Evolutionary conservation across 2,797 vertebrate genomes (phyloP).

Genomic region (Thamnophis elegans): DNA sequence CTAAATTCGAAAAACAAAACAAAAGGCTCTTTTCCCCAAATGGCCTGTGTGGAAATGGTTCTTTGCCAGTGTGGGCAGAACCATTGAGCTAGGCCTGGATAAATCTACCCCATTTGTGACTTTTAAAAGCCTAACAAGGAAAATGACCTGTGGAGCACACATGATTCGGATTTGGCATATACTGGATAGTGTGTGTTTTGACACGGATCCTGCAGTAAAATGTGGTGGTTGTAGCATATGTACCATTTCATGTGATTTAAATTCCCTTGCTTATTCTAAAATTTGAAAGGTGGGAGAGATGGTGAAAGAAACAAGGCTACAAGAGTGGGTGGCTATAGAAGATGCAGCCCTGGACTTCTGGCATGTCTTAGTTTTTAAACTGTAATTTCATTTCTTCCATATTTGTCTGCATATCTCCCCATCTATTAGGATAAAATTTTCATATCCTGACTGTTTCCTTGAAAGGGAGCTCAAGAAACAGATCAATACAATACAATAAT

Average conservation of each 20-base stretch:
- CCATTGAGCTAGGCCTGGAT: neutral
- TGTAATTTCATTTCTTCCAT: neutral
- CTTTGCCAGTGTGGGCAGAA: neutral
- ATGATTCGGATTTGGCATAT: neutral
- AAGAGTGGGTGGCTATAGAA: neutral
- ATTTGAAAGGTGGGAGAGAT: neutral
- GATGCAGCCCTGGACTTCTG: neutral
- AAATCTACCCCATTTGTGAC: neutral
- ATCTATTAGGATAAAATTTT: neutral
- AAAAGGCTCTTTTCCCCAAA: neutral
- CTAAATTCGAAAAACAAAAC: neutral
- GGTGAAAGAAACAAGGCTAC: neutral
- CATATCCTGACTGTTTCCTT: neutral
- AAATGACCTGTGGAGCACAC: neutral
- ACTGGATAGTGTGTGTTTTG: neutral
- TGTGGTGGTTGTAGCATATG: neutral
- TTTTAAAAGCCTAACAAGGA: neutral
- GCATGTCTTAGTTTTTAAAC: neutral
- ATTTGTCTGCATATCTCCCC: neutral
- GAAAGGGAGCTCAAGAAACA: neutral
- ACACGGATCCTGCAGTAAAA: neutral
- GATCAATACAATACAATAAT: too few species aligned
- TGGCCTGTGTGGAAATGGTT: neutral
- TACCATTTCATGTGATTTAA: neutral
- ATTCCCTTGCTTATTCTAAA: neutral